phyloP scores from a whole-genome alignment of 2,113 vertebrate species.

The Ramphastos sulfuratus region DNA sequence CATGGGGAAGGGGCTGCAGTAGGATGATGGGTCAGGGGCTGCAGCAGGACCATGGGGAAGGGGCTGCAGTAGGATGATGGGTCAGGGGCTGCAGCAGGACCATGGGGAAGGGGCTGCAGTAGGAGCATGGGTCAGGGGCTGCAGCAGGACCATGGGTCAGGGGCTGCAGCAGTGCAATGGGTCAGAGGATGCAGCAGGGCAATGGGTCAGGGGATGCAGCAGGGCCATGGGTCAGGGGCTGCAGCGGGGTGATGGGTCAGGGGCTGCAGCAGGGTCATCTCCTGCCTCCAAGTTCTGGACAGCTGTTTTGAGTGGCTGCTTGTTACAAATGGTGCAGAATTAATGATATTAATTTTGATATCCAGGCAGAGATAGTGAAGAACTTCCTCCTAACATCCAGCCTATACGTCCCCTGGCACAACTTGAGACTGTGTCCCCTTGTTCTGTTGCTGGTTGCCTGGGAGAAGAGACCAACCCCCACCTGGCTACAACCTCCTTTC shows the following conservation, averaged over 20 bases:
- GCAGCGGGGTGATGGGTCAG: not conserved
- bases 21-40: not conserved
- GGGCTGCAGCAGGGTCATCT: too few relatives aligned
- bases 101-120: too few relatives aligned
- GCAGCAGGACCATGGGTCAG: not conserved
- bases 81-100: not conserved
- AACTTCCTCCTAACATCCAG: too few relatives aligned
- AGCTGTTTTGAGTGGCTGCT: not conserved
- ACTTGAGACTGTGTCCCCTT: too few relatives aligned
- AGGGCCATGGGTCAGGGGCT: not conserved
- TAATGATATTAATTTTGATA: too few relatives aligned
- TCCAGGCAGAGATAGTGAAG: too few relatives aligned
- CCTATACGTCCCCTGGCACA: too few relatives aligned
- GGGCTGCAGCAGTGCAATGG: not conserved
- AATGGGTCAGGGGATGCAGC: not conserved
- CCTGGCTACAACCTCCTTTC: too few relatives aligned
- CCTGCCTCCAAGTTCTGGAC: fast-evolving
- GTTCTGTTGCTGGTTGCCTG: too few relatives aligned
- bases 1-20: not conserved
- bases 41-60: not conserved
- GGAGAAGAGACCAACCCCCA: too few relatives aligned
- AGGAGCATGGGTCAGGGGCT: not conserved
- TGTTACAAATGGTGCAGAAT: too few relatives aligned
- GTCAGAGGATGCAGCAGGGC: not conserved
- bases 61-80: not conserved